phyloP scores from a whole-genome alignment of 1,140 invertebrate species.

The Diabrotica undecimpunctata region DNA sequence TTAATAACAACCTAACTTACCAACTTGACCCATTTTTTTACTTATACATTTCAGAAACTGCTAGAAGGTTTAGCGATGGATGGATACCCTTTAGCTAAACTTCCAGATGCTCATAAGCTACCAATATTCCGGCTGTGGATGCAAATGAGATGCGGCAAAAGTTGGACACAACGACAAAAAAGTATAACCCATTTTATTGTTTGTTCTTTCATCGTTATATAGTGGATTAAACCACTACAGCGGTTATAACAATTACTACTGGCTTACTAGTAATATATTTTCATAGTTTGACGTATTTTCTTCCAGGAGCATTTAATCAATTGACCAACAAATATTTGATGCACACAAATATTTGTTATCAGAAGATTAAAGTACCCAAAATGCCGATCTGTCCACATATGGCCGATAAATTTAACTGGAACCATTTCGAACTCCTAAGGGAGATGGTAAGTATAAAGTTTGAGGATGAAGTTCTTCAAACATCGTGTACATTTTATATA shows the following conservation, averaged over 20 bases:
- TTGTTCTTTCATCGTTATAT: too few species aligned
- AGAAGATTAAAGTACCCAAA: constrained; percentile 8
- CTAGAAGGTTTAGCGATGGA: constrained; percentile 36
- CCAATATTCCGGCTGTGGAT: constrained; percentile 43
- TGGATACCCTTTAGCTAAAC: constrained; percentile 42
- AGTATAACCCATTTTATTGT: background rate
- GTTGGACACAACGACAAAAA: constrained; percentile 34
- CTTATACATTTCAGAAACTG: constrained; percentile 26
- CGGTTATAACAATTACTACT: too few species aligned
- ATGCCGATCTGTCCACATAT: constrained; percentile 17
- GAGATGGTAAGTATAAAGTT: constrained; percentile 13
- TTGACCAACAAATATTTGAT: constrained; percentile 15
- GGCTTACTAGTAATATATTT: too few species aligned
- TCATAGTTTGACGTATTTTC: too few species aligned
- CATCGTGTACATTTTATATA: too few species aligned
- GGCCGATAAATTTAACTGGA: constrained; percentile 25
- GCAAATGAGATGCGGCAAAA: constrained; percentile 32
- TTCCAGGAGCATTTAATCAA: constrained; percentile 6
- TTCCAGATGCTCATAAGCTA: constrained; percentile 39
- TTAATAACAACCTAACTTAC: too few species aligned
- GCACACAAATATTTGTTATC: constrained; percentile 22
- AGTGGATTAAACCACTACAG: too few species aligned
- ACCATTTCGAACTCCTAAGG: constrained; percentile 18
- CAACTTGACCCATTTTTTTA: too few species aligned
- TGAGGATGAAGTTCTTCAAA: too few species aligned